phyloP scores from a whole-genome alignment of 2,113 vertebrate species.

The Artemisiospiza belli region DNA sequence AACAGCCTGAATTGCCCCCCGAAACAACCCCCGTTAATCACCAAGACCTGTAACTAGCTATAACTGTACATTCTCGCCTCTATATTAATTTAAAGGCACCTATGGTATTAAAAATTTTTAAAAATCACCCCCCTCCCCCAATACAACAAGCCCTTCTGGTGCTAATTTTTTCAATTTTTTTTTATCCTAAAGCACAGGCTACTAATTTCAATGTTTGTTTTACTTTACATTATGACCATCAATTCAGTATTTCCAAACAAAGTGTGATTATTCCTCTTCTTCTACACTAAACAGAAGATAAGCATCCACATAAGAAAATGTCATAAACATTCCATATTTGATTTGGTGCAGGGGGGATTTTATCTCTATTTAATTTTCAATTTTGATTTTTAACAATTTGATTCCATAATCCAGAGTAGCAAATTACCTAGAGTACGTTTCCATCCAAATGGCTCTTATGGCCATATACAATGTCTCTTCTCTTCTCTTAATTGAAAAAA shows the following conservation, averaged over 20 bases:
- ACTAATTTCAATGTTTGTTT: background rate
- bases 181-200: background rate
- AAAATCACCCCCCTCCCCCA: background rate
- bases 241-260: background rate
- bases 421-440: background rate
- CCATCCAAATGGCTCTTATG: background rate
- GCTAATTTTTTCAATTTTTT: fast-evolving
- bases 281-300: background rate
- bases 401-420: background rate
- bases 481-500: background rate
- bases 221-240: background rate
- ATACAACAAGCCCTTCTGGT: background rate
- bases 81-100: background rate
- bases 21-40: background rate
- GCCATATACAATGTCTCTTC: background rate
- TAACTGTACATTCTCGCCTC: background rate
- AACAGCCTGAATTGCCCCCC: no score
- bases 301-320: background rate
- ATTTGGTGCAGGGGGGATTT: fast-evolving
- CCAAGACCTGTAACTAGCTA: background rate
- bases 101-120: background rate
- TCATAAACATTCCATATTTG: background rate
- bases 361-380: background rate
- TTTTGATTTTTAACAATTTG: background rate
- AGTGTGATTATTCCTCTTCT: background rate